Conservation (phyloP, 2,113 vertebrate species). For the Nerophis ophidion region DNA sequence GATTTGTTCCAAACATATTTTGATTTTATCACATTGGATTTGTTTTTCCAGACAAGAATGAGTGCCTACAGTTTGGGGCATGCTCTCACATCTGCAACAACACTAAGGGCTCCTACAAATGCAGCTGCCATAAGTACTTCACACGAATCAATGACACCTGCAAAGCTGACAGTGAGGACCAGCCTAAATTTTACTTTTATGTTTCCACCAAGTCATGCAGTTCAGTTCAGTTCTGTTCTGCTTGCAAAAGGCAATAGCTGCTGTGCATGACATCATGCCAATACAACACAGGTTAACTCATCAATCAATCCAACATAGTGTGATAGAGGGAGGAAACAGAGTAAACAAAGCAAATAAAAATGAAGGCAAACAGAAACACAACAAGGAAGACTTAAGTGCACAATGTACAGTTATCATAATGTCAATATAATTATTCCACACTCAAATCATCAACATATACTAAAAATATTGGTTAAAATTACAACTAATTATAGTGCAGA, state of each 20-base stretch:
- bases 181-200: background rate
- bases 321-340: background rate
- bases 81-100: conserved; percentile 98
- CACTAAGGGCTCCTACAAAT: conserved; percentile 89
- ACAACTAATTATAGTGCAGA: too few species aligned
- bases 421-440: too few species aligned
- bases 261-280: background rate
- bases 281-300: background rate
- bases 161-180: conserved; percentile 84
- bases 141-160: conserved; percentile 85
- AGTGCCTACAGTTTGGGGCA: conserved; percentile 83
- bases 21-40: background rate
- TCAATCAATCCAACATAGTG: background rate
- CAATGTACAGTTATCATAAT: too few species aligned
- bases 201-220: too few species aligned
- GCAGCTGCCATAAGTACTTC: conserved; percentile 90
- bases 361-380: too few species aligned
- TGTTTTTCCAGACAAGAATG: conserved; percentile 79
- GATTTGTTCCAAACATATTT: background rate
- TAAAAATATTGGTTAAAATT: too few species aligned
- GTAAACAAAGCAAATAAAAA: too few species aligned
- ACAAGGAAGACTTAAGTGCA: too few species aligned
- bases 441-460: too few species aligned
- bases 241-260: background rate
- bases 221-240: background rate